Conservation (phyloP, 2,113 vertebrate genomes). For the Poecilia latipinna region DNA sequence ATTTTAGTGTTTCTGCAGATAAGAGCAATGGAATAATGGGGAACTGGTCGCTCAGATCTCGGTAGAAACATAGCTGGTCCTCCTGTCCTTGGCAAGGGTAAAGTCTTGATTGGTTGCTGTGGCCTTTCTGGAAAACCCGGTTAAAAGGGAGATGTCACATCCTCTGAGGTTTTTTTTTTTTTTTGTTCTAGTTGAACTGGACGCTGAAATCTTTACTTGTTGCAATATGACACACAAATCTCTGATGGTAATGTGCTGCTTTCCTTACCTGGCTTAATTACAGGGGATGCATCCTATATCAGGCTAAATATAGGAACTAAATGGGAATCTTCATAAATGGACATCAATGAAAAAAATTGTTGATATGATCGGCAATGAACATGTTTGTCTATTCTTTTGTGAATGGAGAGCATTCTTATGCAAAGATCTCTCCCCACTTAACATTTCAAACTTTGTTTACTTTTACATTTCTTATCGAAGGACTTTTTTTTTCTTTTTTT, state of each 20-base stretch:
- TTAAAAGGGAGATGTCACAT: slow-evolving; percentile 33
- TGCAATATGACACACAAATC: slow-evolving; percentile 65
- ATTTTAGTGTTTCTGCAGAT: slow-evolving; percentile 80
- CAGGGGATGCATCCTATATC: slow-evolving; percentile 33
- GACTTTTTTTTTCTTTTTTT: slow-evolving; percentile 4
- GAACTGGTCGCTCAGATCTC: slow-evolving; percentile 71
- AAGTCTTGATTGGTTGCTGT: slow-evolving; percentile 55
- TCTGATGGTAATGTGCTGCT: slow-evolving; percentile 51
- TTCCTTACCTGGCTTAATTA: slow-evolving; percentile 24
- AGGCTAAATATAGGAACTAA: slow-evolving; percentile 25
- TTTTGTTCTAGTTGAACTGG: slow-evolving; percentile 45
- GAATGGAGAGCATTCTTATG: slow-evolving; percentile 59
- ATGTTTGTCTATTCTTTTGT: slow-evolving; percentile 51
- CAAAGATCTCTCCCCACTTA: slow-evolving; percentile 47
- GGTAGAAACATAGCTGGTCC: slow-evolving; percentile 56
- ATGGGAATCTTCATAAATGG: slow-evolving; percentile 26
- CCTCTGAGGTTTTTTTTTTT: not conserved
- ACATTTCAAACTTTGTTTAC: slow-evolving; percentile 59
- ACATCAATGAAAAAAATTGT: slow-evolving; percentile 23
- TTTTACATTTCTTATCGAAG: slow-evolving; percentile 33
- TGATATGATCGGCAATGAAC: slow-evolving; percentile 34
- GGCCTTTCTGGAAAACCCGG: slow-evolving; percentile 44
- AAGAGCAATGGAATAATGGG: slow-evolving; percentile 74
- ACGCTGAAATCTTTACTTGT: slow-evolving; percentile 67
- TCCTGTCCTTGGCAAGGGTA: slow-evolving; percentile 74